Conservation (phyloP, 2,888 invertebrate genomes). For the Thysanoteuthis rhombus region DNA sequence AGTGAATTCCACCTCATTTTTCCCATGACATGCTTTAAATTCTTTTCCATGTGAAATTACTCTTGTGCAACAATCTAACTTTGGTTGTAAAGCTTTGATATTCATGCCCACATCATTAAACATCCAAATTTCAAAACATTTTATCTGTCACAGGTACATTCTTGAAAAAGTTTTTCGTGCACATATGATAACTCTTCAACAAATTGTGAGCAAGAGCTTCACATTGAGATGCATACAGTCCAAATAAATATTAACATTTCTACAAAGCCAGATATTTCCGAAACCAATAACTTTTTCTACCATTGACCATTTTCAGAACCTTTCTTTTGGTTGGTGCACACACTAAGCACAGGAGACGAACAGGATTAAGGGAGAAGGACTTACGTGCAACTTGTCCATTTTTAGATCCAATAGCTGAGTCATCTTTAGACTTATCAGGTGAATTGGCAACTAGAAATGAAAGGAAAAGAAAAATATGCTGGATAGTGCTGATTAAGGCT, state of each 20-base stretch:
- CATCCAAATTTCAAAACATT: no score
- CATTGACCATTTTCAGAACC: no score
- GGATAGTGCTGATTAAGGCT: background rate
- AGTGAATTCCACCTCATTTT: no score
- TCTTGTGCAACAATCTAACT: no score
- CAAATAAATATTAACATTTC: background rate
- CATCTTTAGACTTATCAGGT: slow-evolving; percentile 77
- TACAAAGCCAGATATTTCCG: background rate
- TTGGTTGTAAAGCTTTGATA: no score
- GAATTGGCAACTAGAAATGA: slow-evolving; percentile 83
- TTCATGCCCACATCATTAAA: no score
- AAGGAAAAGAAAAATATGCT: slow-evolving; percentile 36
- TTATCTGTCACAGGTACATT: background rate
- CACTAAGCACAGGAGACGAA: background rate
- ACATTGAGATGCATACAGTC: background rate
- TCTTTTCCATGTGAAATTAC: no score
- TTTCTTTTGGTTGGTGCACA: background rate
- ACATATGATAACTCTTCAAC: background rate
- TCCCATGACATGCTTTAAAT: no score
- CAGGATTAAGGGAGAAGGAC: slow-evolving; percentile 39
- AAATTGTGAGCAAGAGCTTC: no score
- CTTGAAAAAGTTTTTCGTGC: background rate
- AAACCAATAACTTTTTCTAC: background rate
- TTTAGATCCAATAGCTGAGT: slow-evolving; percentile 66
- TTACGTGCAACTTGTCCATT: slow-evolving; percentile 68